Percentiles rank a stretch among this genome's conserved stretches.
Conservation (phyloP, 2,113 vertebrate genomes). For the Vanacampus margaritifer region DNA sequence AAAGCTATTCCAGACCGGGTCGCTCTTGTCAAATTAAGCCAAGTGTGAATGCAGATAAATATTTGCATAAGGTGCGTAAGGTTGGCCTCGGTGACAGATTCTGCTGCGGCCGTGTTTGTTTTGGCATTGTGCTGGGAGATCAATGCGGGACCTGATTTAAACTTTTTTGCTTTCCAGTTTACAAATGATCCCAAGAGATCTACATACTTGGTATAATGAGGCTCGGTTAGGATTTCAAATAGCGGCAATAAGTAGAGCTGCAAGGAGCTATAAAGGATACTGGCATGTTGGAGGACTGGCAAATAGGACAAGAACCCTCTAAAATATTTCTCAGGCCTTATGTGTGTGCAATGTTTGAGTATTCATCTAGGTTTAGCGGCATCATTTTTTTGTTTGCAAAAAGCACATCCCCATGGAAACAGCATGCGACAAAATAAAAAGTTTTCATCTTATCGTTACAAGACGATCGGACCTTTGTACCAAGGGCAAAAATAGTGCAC, state of each 20-base stretch:
- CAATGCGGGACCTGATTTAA: constrained; percentile 1
- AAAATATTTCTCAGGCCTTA: too few relatives aligned
- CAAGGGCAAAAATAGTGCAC: too few relatives aligned
- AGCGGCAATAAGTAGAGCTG: constrained; percentile 35
- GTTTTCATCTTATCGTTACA: too few relatives aligned
- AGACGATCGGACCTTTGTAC: too few relatives aligned
- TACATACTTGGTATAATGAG: constrained; percentile 39
- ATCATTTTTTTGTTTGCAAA: too few relatives aligned
- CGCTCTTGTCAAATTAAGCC: constrained; percentile 60
- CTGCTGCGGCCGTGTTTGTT: constrained; percentile 6
- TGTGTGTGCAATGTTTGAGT: too few relatives aligned
- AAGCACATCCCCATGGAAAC: too few relatives aligned
- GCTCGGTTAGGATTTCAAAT: constrained; percentile 38
- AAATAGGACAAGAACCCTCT: too few relatives aligned
- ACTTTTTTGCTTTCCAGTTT: constrained; percentile 10
- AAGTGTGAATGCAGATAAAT: constrained; percentile 62
- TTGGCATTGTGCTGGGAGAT: constrained; percentile 3
- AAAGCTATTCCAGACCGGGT: constrained; percentile 54
- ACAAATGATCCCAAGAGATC: constrained; percentile 33
- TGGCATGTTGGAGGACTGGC: too few relatives aligned
- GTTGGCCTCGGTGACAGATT: constrained; percentile 22
- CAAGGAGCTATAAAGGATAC: too few relatives aligned
- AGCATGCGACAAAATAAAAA: too few relatives aligned
- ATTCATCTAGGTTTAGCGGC: too few relatives aligned
- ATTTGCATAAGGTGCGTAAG: constrained; percentile 44